phyloP scores from a whole-genome alignment of 2,113 vertebrate genomes.

The Struthio camelus region DNA sequence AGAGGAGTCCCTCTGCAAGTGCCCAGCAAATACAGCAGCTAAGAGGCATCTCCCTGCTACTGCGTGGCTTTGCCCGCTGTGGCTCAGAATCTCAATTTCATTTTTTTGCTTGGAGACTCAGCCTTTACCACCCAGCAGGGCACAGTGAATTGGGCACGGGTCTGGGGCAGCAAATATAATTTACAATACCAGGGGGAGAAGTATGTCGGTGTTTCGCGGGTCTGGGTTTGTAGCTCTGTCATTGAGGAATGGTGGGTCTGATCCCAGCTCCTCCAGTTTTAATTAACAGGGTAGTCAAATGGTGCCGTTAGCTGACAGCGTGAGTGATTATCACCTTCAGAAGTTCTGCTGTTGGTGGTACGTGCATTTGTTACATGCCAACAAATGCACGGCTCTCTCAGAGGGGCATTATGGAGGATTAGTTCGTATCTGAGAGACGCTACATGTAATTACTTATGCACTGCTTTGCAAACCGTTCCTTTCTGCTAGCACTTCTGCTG shows the following conservation, averaged over 20 bases:
- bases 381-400: background rate
- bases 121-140: background rate
- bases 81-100: background rate
- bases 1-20: accelerated
- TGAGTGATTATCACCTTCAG: background rate
- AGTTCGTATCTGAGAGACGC: background rate
- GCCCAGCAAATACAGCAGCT: background rate
- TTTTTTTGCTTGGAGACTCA: background rate
- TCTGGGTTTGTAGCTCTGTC: background rate
- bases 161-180: accelerated
- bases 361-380: background rate
- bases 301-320: background rate
- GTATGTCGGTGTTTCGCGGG: background rate
- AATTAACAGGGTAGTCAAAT: background rate
- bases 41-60: background rate
- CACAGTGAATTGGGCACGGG: background rate
- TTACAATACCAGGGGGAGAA: accelerated
- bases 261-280: background rate
- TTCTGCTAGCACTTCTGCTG: background rate
- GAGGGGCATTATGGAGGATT: background rate
- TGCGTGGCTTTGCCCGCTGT: background rate
- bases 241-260: background rate
- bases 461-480: background rate
- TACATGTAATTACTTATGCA: background rate
- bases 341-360: background rate